Base-by-base conservation (phyloP, 1,140 invertebrate genomes). In the Eufriesea mexicana region DNA sequence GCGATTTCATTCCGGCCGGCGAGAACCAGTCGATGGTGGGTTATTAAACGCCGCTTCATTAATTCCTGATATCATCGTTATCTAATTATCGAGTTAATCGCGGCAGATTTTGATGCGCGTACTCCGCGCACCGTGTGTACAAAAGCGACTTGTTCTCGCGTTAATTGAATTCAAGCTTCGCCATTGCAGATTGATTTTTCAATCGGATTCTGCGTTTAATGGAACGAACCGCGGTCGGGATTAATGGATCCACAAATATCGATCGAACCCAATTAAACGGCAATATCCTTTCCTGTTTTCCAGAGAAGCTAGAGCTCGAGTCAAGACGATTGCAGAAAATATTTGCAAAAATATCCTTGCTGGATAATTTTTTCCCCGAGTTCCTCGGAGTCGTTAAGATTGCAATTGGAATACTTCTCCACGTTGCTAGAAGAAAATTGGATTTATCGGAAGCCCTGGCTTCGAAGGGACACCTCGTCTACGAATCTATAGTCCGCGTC, bases 11-110 rank as follows among this genome's bases (percentile, higher is more conserved):
- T 66, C 28, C 59, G 20, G 12, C 12, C 28, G 70, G 25, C 4
- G 25, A n/a, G 5, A 10, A 20, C 18, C 47, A 42, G 7, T 8
- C 62, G 49, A 54, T 20, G 0, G 5, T 45, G 9, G 28, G 28
- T 54, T 64, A 73, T 61, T 25, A 72, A 14, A 2, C 28, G 10
- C 28, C 18, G 70, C 57, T 25, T 61, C 55, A 45, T 73, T 73
- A 80, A 73, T 80, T 75, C 35, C 10, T 49, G 61, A 81, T 75
- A 57, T 25, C n/a, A 35, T 66, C 61, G 79, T 64, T 54, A 55
- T 57, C n/a, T 51, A 81, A 81, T 75, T 81, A 81, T n/a, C 28
- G 59, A 28, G 72, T 55, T 81, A 75, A 75, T 75, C 71, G 79
- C 51, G n/a, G 49, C 61, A 66, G 67, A 82, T 76, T 62, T 75